Evolutionary conservation across 2,113 vertebrate species (phyloP).

Genomic region (Glaucomys volans): DNA sequence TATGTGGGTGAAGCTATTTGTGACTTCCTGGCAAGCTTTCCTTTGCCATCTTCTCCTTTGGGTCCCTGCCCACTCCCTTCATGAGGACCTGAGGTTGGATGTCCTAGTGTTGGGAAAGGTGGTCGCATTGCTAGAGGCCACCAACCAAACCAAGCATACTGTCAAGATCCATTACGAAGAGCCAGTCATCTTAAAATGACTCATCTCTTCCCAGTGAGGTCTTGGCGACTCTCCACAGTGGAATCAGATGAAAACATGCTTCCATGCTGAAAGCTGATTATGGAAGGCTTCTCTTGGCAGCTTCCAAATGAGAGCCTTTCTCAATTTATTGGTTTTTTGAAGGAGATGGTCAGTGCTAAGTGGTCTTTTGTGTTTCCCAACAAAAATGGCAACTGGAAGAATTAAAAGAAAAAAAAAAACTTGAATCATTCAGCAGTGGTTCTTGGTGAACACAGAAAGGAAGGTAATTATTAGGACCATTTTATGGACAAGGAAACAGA

Average conservation of each 20-base stretch:
- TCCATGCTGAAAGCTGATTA: conserved; percentile 32
- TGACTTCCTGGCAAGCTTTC: neutral
- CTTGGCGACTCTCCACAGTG: neutral
- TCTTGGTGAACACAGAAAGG: neutral
- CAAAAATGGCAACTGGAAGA: neutral
- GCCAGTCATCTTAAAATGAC: neutral
- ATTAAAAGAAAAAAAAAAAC: neutral
- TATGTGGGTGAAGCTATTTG: neutral
- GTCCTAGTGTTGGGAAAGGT: neutral
- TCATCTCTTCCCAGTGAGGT: neutral
- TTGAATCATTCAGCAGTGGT: neutral
- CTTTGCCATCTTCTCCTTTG: neutral
- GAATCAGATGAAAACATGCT: neutral
- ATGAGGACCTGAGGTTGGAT: neutral
- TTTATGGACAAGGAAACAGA: neutral
- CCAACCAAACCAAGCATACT: neutral
- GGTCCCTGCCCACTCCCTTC: neutral
- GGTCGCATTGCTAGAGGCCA: neutral
- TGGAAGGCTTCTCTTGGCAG: neutral
- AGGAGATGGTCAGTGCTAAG: neutral
- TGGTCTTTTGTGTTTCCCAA: neutral
- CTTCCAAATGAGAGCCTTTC: neutral
- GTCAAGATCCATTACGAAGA: neutral
- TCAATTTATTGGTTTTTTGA: neutral
- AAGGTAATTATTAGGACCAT: neutral